Evolutionary conservation across 2,797 vertebrate genomes (phyloP), one percentile per base, ranked within the genome.

Genomic region (Sphaeramia orbicularis): DNA sequence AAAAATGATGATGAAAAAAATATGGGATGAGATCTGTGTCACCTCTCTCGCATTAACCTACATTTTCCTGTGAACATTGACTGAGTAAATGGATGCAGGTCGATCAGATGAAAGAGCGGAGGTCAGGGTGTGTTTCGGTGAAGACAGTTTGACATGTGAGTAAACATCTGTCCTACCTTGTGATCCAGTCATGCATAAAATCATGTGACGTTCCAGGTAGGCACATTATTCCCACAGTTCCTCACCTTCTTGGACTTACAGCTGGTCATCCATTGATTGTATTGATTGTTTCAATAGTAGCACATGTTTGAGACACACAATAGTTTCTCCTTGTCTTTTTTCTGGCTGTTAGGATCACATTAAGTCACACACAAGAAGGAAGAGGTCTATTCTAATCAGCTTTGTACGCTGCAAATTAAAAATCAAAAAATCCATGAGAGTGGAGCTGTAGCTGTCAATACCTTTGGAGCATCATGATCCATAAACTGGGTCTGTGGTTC

Each of bases 241-340:
- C 48, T 38, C 13, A 1, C 4, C 18, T 48, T 15, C 64, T 48
- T 14, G 51, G 19, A 40, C 55, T 51, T 45, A 55, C 53, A 81
- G 68, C 50, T 56, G 62, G 15, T 66, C 32, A 38, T 67, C 1
- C 30, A 80, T 84, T 78, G 81, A 86, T 76, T 48, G 11, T 72
- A 82, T 82, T 80, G 76, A 82, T 76, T 11, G 3, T 35, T 51
- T 57, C 53, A 44, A 54, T 70, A 53, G 37, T 32, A 27, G 13
- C 49, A 71, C 48, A 37, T 19, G 55, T 45, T 24, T 47, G 13
- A 38, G 24, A 72, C 27, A 16, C 14, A 10, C 14, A 10, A 11
- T 13, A 42, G 16, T n/a, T 21, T 51, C 36, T 21, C 12, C 16
- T 32, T 7, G 3, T 30, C 38, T 52, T 35, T 13, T 43, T 37